Conservation (phyloP, 2,797 vertebrate species). For the Dryobates pubescens region DNA sequence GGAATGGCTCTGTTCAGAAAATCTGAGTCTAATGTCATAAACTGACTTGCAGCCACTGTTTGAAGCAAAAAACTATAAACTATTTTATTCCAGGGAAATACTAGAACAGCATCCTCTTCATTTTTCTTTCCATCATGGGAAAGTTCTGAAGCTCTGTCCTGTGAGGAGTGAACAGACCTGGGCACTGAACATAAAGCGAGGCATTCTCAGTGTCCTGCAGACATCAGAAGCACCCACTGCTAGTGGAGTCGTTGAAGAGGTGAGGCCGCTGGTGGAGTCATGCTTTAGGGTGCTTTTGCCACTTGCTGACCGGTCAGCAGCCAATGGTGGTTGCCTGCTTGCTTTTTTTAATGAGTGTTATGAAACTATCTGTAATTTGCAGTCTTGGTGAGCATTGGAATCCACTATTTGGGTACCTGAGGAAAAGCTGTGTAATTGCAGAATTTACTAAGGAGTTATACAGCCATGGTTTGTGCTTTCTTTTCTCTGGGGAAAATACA, state of each 20-base stretch:
- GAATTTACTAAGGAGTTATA: background rate
- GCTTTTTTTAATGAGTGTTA: background rate
- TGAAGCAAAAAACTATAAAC: background rate
- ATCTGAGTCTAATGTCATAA: background rate
- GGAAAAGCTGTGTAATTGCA: background rate
- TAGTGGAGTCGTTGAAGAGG: slow-evolving; percentile 80
- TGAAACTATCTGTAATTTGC: background rate
- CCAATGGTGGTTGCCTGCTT: background rate
- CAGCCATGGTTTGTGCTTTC: background rate
- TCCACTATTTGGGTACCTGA: background rate
- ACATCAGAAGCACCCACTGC: slow-evolving; percentile 62
- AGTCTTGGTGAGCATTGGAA: background rate
- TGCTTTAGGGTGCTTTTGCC: background rate
- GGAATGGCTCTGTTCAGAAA: background rate
- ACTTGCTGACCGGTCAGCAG: background rate
- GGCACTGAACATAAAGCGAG: slow-evolving; percentile 88
- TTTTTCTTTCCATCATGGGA: slow-evolving; percentile 85
- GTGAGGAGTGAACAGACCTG: slow-evolving; percentile 82
- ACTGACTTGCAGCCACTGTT: background rate
- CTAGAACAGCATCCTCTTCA: slow-evolving; percentile 83
- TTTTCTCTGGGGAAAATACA: background rate
- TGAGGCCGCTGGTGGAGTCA: slow-evolving; percentile 46
- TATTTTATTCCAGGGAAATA: slow-evolving; percentile 76
- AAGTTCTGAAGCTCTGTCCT: slow-evolving; percentile 86
- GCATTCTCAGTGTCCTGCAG: slow-evolving; percentile 89